A percentile compares a stretch with the other conserved stretches of the same genome.
These are phyloP conservation scores for Dasysyrphus tricinctus DNA, from an alignment of 2,888 invertebrate species.

Conservation along the genomic window DNA sequence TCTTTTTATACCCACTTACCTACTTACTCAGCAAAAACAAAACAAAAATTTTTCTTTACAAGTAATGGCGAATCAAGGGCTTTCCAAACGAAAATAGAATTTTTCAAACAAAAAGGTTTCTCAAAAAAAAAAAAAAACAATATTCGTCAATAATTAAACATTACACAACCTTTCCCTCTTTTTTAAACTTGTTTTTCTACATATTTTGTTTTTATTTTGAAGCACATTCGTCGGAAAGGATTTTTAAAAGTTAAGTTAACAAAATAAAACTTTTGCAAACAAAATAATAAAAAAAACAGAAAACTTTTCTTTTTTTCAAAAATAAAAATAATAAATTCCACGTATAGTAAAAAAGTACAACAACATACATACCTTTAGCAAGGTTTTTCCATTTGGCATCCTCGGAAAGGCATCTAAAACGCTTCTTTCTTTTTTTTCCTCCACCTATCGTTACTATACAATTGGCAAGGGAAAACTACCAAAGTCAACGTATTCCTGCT, in stretches of 20 bases:
- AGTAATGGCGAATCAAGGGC: not conserved
- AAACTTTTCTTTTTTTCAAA: not conserved
- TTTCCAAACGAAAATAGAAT: not conserved
- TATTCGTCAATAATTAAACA: not conserved
- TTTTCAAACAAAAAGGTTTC: not conserved
- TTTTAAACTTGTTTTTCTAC: not conserved
- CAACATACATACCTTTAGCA: conserved; percentile 62
- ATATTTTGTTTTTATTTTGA: not conserved
- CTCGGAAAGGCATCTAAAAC: conserved; percentile 64
- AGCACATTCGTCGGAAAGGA: not conserved
- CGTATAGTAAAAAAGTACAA: not conserved
- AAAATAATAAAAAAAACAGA: conserved; percentile 10
- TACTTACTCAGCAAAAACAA: too few relatives aligned
- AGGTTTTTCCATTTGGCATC: conserved; percentile 64
- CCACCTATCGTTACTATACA: not conserved
- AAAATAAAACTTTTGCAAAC: not conserved
- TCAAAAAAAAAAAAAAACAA: not conserved
- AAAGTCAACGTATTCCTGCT: not conserved
- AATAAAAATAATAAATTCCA: not conserved
- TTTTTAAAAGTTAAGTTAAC: not conserved
- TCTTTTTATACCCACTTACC: too few relatives aligned
- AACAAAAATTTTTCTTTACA: not conserved
- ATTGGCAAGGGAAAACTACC: not conserved
- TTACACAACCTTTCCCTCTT: conserved; percentile 5
- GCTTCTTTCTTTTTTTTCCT: conserved; percentile 16